Evolutionary conservation across 2,113 vertebrate genomes (phyloP).

Genomic region (Gallinago media): DNA sequence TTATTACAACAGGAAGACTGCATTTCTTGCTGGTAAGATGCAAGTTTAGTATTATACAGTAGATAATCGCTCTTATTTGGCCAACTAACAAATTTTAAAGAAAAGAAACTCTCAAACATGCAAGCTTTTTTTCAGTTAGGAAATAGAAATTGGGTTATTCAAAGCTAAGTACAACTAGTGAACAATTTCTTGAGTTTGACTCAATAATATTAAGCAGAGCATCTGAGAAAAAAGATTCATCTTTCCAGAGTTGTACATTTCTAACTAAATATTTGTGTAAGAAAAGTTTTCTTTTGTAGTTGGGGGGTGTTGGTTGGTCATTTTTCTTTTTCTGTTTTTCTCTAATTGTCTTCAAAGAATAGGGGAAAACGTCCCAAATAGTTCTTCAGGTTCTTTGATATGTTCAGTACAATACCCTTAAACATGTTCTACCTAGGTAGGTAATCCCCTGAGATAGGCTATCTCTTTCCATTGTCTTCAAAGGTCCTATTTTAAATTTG

Average conservation of each 20-base stretch:
- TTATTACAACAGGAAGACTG: neutral
- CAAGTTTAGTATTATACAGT: neutral
- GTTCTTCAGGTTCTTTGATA: neutral
- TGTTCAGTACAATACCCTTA: neutral
- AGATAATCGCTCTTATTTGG: neutral
- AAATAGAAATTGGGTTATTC: neutral
- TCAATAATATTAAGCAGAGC: neutral
- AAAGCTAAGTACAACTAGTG: neutral
- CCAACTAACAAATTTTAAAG: neutral
- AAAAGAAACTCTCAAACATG: neutral
- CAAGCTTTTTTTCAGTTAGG: neutral
- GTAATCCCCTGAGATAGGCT: neutral
- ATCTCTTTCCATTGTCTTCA: neutral
- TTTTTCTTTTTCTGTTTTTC: neutral
- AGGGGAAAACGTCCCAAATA: neutral
- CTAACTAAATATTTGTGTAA: neutral
- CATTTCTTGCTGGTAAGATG: neutral
- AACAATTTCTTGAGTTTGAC: neutral
- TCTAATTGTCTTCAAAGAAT: neutral
- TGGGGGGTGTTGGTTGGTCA: neutral
- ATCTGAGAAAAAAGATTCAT: neutral
- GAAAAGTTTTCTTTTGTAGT: neutral
- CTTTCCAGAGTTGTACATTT: neutral
- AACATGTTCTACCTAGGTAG: neutral
- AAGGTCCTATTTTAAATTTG: neutral